phyloP scores from a whole-genome alignment of 2,113 vertebrate genomes.

The Oenanthe melanoleuca region DNA sequence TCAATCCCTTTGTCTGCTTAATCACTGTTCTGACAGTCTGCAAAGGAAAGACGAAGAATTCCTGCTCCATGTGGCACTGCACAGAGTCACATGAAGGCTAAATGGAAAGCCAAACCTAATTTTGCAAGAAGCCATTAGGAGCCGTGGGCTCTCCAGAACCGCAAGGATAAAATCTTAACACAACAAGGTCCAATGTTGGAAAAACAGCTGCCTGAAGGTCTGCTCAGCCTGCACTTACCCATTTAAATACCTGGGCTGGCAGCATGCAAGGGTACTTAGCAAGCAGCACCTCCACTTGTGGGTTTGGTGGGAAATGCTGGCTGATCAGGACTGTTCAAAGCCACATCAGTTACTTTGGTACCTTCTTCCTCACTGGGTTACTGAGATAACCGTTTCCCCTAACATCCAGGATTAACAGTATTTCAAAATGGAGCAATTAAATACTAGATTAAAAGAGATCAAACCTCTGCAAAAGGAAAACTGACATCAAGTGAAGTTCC shows the following conservation, averaged over 20 bases:
- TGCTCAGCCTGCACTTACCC: background rate
- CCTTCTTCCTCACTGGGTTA: background rate
- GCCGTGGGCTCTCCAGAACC: background rate
- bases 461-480: background rate
- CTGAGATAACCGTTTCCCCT: fast-evolving
- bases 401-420: background rate
- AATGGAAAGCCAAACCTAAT: conserved; percentile 48
- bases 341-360: background rate
- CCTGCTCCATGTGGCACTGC: background rate
- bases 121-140: conserved; percentile 39
- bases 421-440: background rate
- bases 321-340: background rate
- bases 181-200: background rate
- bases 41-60: conserved; percentile 50
- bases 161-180: background rate
- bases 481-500: background rate
- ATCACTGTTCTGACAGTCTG: conserved; percentile 65
- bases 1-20: conserved; percentile 70
- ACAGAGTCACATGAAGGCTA: conserved; percentile 42
- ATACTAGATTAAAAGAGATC: background rate
- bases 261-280: fast-evolving
- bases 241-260: background rate
- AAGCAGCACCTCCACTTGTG: background rate
- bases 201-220: background rate
- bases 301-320: background rate